Conservation (phyloP, 1,140 invertebrate species). For the Zaprionus gabonicus region DNA sequence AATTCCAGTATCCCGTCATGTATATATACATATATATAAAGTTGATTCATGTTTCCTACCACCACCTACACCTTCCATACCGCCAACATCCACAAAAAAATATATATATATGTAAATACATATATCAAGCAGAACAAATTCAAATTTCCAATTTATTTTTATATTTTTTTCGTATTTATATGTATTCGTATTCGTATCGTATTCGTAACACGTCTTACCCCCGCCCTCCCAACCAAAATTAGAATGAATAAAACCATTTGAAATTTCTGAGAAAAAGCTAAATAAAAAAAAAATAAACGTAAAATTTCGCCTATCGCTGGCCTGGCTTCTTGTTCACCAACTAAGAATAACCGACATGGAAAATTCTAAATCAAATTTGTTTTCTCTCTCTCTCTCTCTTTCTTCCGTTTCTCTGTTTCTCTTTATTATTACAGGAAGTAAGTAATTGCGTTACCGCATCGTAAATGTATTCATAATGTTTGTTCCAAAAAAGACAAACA, state of each 20-base stretch:
- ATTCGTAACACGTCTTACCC: constrained; percentile 65
- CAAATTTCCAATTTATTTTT: constrained; percentile 27
- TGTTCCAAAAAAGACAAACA: constrained; percentile 28
- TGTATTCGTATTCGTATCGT: constrained; percentile 42
- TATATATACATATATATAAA: not conserved
- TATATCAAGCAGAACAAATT: constrained; percentile 15
- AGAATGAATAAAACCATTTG: constrained; percentile 52
- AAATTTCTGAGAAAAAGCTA: constrained; percentile 52
- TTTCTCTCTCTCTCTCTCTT: constrained; percentile 65
- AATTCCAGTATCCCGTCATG: not conserved
- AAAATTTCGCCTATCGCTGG: constrained; percentile 75
- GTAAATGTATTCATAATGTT: constrained; percentile 46
- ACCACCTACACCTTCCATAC: not conserved
- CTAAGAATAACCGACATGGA: constrained; percentile 64
- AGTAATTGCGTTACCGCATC: constrained; percentile 72
- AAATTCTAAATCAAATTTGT: constrained; percentile 66
- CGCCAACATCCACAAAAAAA: constrained; percentile 4
- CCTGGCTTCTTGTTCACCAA: constrained; percentile 77
- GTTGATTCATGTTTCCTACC: not conserved
- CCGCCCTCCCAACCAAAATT: constrained; percentile 45
- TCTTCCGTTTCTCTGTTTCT: constrained; percentile 64
- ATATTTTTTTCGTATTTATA: constrained; percentile 19
- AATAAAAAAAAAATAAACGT: constrained; percentile 52
- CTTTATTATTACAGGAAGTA: constrained; percentile 80
- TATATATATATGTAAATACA: too few relatives aligned